These are phyloP conservation scores for Anastrepha obliqua DNA, from an alignment of 1,140 invertebrate species.

Conservation along the genomic window DNA sequence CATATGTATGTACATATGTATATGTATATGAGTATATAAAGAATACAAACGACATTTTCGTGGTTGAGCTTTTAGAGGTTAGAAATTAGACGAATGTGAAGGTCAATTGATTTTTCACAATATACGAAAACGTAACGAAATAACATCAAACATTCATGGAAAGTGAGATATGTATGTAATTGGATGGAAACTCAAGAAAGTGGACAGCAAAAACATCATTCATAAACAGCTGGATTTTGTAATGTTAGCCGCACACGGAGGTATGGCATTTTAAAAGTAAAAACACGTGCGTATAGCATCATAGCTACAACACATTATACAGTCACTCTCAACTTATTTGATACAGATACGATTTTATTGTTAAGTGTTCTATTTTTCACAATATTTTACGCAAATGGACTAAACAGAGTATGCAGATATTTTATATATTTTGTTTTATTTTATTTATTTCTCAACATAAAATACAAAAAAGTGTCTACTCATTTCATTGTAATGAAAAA, in stretches of 20 bases:
- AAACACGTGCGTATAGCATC: not conserved
- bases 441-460: no score
- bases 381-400: no score
- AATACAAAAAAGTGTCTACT: no score
- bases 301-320: no score
- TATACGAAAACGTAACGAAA: not conserved
- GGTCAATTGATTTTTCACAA: constrained; percentile 39
- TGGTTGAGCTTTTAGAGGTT: constrained; percentile 12
- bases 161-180: not conserved
- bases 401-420: no score
- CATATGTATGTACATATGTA: no score
- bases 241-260: not conserved
- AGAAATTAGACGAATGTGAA: constrained; percentile 29
- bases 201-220: not conserved
- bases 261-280: not conserved
- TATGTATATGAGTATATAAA: no score
- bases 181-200: not conserved
- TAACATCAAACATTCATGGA: not conserved
- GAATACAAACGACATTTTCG: not conserved
- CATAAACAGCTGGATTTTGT: not conserved
- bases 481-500: no score
- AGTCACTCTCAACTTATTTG: no score
- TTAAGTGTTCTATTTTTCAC: no score
- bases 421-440: no score
- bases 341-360: no score